Evolutionary conservation across 1,140 invertebrate genomes (phyloP).

Genomic region (Philaenus spumarius): DNA sequence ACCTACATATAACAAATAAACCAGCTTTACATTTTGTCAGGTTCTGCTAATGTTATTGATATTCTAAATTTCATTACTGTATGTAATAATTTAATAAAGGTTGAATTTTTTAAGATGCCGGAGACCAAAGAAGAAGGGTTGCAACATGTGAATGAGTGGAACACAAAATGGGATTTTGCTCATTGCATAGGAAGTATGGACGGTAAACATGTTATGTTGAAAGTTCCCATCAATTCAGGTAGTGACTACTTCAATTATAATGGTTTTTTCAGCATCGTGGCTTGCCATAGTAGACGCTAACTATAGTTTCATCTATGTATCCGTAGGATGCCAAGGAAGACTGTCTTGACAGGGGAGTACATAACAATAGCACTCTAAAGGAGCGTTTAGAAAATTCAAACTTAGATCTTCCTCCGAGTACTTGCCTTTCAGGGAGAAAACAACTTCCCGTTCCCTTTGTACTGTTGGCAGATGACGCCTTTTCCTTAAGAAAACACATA

Average conservation of each 20-base stretch:
- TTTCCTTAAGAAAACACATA: conserved; percentile 30
- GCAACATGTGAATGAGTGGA: too few species aligned
- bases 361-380: conserved; percentile 16
- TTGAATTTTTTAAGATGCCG: too few species aligned
- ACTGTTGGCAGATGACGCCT: conserved; percentile 36
- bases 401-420: conserved; percentile 15
- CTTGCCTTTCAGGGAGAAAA: conserved; percentile 24
- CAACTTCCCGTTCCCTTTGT: conserved; percentile 29
- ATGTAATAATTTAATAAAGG: too few species aligned
- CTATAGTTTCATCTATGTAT: conserved; percentile 5
- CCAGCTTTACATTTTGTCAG: too few species aligned
- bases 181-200: too few species aligned
- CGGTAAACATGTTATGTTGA: too few species aligned
- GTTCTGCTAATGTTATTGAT: too few species aligned
- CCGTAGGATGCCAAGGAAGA: conserved; percentile 29
- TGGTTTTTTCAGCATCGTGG: conserved; percentile 37
- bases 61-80: too few species aligned
- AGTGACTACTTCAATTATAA: too few species aligned
- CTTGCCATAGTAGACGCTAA: conserved; percentile 34
- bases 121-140: too few species aligned
- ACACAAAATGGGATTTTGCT: too few species aligned
- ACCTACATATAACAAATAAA: too few species aligned
- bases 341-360: conserved; percentile 35
- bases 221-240: conserved; percentile 37
- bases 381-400: not conserved